Evolutionary conservation across 2,797 vertebrate species (phyloP), one percentile per base, ranked within the genome.

Genomic region (Allobates femoralis): DNA sequence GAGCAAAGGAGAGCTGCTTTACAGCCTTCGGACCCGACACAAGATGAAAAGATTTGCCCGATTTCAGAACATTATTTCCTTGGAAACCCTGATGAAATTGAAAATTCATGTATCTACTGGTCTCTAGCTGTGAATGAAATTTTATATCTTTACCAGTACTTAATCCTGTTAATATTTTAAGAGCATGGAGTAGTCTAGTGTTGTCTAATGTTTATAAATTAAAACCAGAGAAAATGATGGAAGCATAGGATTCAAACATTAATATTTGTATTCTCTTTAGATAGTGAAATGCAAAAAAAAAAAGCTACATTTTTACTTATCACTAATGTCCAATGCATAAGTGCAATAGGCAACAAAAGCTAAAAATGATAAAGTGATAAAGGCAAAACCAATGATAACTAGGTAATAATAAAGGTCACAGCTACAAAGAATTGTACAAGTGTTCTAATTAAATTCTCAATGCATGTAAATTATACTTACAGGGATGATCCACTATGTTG

Each of bases 21-120:
- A 51, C 41, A 81, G 60, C 37, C 79, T 51, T 81, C 30, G 16
- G 41, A 81, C 60, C 34, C 32, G 41, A 81, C 60, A 50, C 15
- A 50, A 66, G 34, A 80, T 66, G 46, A 46, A 32, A 80, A 64
- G 79, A 80, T 80, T 30, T 53, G 28, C 8, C 4, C 18, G 18
- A 79, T 41, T 23, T 32, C 60, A 62, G 55, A 21, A 30, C 23
- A 67, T 66, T 66, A 51, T 11, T 50, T 81, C 41, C 51, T 81
- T 51, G 46, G 51, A 51, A 51, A 51, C 8, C 37, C 60, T 53
- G 19, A 66, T 46, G 79, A 67, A 66, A 81, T 66, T 50, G 34
- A 55, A 55, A 77, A 56, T 78, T 78, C 30, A 64, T 50, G 15
- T 26, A 79, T 62, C 56, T 79, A 79, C 55, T 58, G 56, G 16